Evolutionary conservation across 2,113 vertebrate species (phyloP).

Genomic region (Chaetodon trifascialis): DNA sequence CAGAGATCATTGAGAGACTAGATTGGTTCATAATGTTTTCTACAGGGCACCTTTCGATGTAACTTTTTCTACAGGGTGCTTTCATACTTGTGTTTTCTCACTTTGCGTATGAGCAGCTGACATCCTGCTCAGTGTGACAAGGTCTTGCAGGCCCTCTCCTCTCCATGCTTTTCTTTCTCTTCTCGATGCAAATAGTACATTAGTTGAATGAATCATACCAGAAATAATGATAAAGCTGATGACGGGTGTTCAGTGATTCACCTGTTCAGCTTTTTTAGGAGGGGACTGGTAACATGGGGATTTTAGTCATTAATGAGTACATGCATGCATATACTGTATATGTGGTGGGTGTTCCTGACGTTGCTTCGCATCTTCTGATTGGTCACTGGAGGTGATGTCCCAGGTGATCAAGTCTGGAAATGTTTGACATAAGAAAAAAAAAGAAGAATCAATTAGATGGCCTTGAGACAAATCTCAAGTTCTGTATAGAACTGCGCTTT

Average conservation of each 20-base stretch:
- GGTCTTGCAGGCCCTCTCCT: slow-evolving; percentile 15
- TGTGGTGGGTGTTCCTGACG: slow-evolving; percentile 54
- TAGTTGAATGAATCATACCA: slow-evolving; percentile 38
- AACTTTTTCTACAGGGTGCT: slow-evolving; percentile 69
- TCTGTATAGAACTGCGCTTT: slow-evolving; percentile 36
- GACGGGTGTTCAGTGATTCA: slow-evolving; percentile 7
- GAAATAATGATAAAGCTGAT: slow-evolving; percentile 1
- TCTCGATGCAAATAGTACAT: slow-evolving; percentile 36
- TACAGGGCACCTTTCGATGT: slow-evolving; percentile 67
- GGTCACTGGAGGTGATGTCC: slow-evolving; percentile 72
- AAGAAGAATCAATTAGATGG: slow-evolving; percentile 44
- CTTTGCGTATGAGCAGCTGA: slow-evolving; percentile 42
- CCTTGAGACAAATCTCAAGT: slow-evolving; percentile 52
- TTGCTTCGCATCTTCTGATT: slow-evolving; percentile 43
- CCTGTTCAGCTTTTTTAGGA: slow-evolving; percentile 20
- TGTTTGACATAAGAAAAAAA: slow-evolving; percentile 5
- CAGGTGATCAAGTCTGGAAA: slow-evolving; percentile 56
- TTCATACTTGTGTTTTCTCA: slow-evolving; percentile 44
- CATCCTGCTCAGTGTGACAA: slow-evolving; percentile 26
- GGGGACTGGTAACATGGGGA: slow-evolving; percentile 14
- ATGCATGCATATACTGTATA: slow-evolving; percentile 62
- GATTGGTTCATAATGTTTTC: slow-evolving; percentile 59
- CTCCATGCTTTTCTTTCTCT: slow-evolving; percentile 17
- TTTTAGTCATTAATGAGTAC: slow-evolving; percentile 29
- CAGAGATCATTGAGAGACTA: slow-evolving; percentile 47